Conservation (phyloP, 2,113 vertebrate species). For the Plecotus auritus region DNA sequence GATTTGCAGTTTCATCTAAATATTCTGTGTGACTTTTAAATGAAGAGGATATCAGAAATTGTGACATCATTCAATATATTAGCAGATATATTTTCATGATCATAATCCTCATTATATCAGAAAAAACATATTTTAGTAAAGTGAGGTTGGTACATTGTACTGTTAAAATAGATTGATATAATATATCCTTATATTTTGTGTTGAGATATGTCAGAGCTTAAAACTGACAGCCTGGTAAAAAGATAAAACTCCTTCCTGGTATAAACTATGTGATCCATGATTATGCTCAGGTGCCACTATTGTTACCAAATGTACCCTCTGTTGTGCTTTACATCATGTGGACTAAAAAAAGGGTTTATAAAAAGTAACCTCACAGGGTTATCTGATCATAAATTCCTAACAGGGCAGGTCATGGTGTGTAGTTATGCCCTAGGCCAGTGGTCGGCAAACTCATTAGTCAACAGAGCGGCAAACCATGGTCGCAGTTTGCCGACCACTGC, state of each 20-base stretch:
- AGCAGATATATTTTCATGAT: not conserved
- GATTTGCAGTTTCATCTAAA: not conserved
- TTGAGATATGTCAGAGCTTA: not conserved
- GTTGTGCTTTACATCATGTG: not conserved
- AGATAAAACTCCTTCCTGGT: not conserved
- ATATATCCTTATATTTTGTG: not conserved
- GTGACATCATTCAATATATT: not conserved
- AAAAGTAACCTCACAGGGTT: not conserved
- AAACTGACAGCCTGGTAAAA: not conserved
- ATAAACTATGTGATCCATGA: not conserved
- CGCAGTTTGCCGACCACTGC: too few species aligned
- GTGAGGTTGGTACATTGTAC: not conserved
- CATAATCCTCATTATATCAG: not conserved
- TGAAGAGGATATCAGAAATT: not conserved
- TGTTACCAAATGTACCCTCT: not conserved
- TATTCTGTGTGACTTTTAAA: conserved; percentile 6
- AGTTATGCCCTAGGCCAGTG: not conserved
- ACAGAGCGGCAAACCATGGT: too few species aligned
- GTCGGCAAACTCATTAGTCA: too few species aligned
- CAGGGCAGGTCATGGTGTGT: not conserved
- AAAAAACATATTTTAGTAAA: not conserved
- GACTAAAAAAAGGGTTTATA: not conserved
- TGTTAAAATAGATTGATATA: not conserved
- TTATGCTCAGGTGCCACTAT: not conserved
- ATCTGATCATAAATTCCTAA: not conserved